Conservation (phyloP, 35 echinoderm and acorn worm genomes). For the Chiridota heheva region DNA sequence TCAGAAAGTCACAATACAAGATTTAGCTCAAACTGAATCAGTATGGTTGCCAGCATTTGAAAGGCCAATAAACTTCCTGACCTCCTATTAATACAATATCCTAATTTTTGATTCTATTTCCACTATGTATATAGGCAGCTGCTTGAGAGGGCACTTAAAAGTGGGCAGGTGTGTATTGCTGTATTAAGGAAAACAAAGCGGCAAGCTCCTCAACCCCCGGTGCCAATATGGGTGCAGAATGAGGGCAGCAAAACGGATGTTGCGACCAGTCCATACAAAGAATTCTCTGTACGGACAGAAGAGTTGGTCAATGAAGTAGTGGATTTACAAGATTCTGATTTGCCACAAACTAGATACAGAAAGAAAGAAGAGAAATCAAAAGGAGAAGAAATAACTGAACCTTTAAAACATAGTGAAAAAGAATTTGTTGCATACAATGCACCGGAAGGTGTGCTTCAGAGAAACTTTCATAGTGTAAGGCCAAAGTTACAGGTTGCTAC, state of each 20-base stretch:
- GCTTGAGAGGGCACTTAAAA: constrained; percentile 59
- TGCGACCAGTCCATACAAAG: not conserved
- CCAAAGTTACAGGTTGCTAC: not conserved
- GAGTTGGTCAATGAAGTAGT: not conserved
- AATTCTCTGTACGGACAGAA: not conserved
- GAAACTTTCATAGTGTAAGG: not conserved
- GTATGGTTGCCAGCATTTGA: not conserved
- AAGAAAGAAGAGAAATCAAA: not conserved
- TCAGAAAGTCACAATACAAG: not conserved
- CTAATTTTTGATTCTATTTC: not conserved
- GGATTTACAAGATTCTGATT: not conserved
- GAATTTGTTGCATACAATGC: not conserved
- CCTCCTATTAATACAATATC: not conserved
- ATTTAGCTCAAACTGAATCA: not conserved
- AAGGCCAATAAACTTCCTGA: not conserved
- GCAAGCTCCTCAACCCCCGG: constrained; percentile 64
- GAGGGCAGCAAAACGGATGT: not conserved
- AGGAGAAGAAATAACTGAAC: not conserved
- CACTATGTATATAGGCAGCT: constrained; percentile 48
- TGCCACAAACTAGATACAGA: not conserved
- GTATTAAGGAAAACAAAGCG: constrained; percentile 80
- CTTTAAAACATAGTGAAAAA: not conserved
- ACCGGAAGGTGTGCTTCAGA: not conserved
- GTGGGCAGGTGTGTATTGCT: constrained; percentile 61
- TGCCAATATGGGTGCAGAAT: not conserved